A percentile compares a stretch with the other conserved stretches of the same genome.
These are phyloP conservation scores for Aricia artaxerxes DNA, from an alignment of 2,888 invertebrate genomes.

Conservation along the genomic window DNA sequence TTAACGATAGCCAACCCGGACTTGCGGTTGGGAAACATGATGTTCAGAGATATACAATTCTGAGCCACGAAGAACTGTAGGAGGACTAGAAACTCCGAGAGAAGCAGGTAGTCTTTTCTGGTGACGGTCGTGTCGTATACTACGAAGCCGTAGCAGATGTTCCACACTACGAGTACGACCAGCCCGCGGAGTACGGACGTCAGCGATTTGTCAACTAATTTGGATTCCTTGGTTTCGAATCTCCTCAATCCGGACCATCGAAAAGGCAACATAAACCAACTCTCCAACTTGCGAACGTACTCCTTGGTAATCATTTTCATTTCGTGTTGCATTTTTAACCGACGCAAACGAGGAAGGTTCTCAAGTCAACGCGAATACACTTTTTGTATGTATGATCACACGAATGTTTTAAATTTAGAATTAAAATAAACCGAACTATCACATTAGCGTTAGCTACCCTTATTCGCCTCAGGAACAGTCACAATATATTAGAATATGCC, in stretches of 20 bases:
- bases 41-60: conserved; percentile 49
- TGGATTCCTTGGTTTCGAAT: conserved; percentile 11
- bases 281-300: conserved; percentile 10
- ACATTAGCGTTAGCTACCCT: background rate
- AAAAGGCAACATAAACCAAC: conserved; percentile 19
- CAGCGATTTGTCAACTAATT: conserved; percentile 9
- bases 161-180: conserved; percentile 6
- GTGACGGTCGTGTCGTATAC: conserved; percentile 17
- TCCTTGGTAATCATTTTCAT: background rate
- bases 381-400: background rate
- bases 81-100: conserved; percentile 42
- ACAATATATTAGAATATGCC: background rate
- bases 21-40: conserved; percentile 49
- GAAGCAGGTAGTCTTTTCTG: background rate
- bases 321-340: conserved; percentile 5
- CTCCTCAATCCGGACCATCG: conserved; percentile 6
- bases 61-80: conserved; percentile 48
- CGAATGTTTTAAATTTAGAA: background rate
- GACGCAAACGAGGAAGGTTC: background rate
- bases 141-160: background rate
- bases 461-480: background rate
- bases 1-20: conserved; percentile 49
- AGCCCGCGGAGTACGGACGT: conserved; percentile 9
- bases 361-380: too few relatives aligned
- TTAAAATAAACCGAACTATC: background rate